A percentile compares a stretch with the other conserved stretches of the same genome.
Evolutionary conservation across 2,113 vertebrate genomes (phyloP).

Genomic region (Calidris pygmaea): DNA sequence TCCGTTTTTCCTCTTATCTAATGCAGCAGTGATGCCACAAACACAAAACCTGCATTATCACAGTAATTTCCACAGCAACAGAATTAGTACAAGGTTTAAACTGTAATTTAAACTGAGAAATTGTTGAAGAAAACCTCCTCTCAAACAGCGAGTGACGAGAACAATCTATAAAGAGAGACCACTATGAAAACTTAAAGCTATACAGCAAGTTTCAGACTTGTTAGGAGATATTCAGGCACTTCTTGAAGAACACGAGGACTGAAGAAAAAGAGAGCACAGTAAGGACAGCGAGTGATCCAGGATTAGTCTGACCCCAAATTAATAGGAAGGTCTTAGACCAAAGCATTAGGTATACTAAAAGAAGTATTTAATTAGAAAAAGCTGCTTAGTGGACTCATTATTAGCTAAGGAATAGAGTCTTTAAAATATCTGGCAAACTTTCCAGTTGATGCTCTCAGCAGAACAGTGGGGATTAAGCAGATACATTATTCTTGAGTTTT

Average conservation of each 20-base stretch:
- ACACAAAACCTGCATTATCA: neutral
- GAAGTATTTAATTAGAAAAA: neutral
- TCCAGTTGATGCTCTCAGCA: neutral
- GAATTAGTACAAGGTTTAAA: conserved; percentile 14
- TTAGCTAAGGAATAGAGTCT: neutral
- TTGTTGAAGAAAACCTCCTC: neutral
- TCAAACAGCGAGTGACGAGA: neutral
- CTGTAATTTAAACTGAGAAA: neutral
- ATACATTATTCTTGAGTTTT: neutral
- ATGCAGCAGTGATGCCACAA: neutral
- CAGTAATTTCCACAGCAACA: conserved; percentile 23
- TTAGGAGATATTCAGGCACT: neutral
- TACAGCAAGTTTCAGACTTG: neutral
- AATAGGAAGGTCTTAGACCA: neutral
- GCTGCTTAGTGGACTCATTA: neutral
- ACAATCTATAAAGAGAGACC: neutral
- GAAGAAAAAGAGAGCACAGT: neutral
- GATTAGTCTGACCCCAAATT: neutral
- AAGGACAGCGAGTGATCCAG: neutral
- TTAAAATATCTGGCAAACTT: neutral
- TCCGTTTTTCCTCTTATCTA: conserved; percentile 25
- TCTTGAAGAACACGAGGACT: neutral
- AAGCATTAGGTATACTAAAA: neutral
- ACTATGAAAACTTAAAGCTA: neutral
- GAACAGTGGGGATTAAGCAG: neutral